Percentiles rank a stretch among this genome's conserved stretches.
Evolutionary conservation across 2,888 invertebrate species (phyloP).

Genomic region (Cephus sareptanus): DNA sequence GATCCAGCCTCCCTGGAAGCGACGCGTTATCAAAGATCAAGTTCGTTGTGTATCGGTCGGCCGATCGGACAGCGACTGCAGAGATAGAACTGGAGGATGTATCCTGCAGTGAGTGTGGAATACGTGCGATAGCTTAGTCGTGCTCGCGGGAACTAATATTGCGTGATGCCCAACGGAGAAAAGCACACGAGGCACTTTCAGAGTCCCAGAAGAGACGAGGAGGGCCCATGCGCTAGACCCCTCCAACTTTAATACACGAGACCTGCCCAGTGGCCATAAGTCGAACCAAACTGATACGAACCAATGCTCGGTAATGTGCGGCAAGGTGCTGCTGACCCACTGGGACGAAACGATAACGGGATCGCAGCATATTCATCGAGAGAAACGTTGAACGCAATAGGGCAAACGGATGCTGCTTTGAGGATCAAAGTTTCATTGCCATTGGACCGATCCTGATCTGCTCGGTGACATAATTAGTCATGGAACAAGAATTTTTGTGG

Average conservation of each 20-base stretch:
- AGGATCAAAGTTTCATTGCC: not conserved
- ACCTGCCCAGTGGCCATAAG: not conserved
- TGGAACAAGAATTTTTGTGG: not conserved
- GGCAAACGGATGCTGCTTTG: not conserved
- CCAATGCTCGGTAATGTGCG: constrained; percentile 20
- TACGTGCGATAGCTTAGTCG: constrained; percentile 48
- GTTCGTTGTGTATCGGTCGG: not conserved
- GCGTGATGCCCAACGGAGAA: constrained; percentile 47
- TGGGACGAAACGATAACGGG: constrained; percentile 61
- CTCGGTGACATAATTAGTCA: not conserved
- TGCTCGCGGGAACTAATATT: constrained; percentile 57
- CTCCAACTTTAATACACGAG: not conserved
- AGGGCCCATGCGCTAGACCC: not conserved
- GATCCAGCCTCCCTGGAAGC: not conserved
- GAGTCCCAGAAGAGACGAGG: constrained; percentile 24
- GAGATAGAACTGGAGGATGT: not conserved
- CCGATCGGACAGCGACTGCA: not conserved
- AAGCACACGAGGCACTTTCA: constrained; percentile 55
- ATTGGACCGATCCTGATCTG: not conserved
- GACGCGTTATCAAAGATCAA: not conserved
- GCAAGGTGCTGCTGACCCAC: constrained; percentile 61
- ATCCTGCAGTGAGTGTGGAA: constrained; percentile 17
- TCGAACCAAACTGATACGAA: not conserved
- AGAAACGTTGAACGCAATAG: not conserved
- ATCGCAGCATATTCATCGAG: constrained; percentile 30